Percentiles rank a stretch among this genome's conserved stretches.
Conservation (phyloP, 2,113 vertebrate genomes). For the Archilochus colubris region DNA sequence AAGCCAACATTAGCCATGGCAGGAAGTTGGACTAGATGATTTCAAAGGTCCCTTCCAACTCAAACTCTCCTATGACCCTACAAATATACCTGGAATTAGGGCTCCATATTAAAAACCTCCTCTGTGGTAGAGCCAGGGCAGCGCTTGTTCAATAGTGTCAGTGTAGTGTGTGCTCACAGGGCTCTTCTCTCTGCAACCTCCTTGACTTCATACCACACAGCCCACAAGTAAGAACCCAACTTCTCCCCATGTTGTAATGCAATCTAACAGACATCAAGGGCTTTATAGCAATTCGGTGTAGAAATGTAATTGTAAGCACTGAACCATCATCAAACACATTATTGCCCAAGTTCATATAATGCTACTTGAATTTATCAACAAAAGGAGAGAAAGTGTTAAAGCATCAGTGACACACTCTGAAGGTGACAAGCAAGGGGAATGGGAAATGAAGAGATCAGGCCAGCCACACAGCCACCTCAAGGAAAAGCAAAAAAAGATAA, state of each 20-base stretch:
- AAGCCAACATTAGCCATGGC: background rate
- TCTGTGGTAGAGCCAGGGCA: background rate
- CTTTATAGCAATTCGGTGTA: background rate
- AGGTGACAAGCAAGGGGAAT: background rate
- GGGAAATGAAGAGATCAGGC: background rate
- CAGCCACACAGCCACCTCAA: background rate
- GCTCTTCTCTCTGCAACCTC: background rate
- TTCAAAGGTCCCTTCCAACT: background rate
- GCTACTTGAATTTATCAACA: background rate
- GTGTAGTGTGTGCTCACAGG: rapidly evolving
- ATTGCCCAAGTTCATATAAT: background rate
- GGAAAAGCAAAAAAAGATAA: background rate
- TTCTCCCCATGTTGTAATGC: rapidly evolving
- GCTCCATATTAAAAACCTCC: background rate
- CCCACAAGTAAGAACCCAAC: background rate
- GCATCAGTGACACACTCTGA: background rate
- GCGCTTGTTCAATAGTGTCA: background rate
- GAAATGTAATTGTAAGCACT: background rate
- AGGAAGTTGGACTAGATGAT: background rate
- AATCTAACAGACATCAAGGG: background rate
- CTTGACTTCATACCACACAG: rapidly evolving
- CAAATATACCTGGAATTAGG: background rate
- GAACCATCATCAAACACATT: background rate
- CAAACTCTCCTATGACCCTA: background rate
- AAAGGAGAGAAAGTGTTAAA: background rate